Evolutionary conservation across 2,888 invertebrate species (phyloP), one percentile per base, ranked within the genome.

Genomic region (Cerceris ruficornis): DNA sequence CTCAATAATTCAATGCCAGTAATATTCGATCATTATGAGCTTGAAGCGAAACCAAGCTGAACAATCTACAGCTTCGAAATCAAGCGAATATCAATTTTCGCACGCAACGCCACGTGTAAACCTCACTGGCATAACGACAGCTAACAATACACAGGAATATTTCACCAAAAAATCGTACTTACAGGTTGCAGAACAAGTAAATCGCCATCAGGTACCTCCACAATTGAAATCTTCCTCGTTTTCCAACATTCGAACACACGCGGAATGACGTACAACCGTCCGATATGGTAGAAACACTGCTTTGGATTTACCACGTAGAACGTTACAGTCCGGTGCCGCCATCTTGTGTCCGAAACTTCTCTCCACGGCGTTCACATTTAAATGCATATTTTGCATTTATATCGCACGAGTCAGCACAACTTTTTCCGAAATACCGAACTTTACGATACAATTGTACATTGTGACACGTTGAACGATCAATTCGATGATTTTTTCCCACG

Each of bases 221-320:
- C 2, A 28, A 28, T 28, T 46, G 8, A 46, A 8, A 46, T 11
- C 46, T 11, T 46, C 11, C 1, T 46, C 11, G 11, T 11, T 11
- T 11, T 6, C 0, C 5, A 46, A 6, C 46, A 46, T 6, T 46
- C 5, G 8, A 8, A 46, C 11, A 11, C 11, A 8, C 46, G 11
- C 50, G 11, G 13, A 50, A n/a, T 5, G 0, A 5, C 1, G 50
- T 11, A n/a, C 11, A 6, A 50, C n/a, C 13, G 4, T 55, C 5
- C 54, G 7, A 13, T 9, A 4, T 0, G 9, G 6, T 46, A 9
- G 13, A 28, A 60, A 7, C n/a, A 14, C 11, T 6, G 11, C 14
- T 58, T 77, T 67, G 11, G 54, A 52, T 39, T 71, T 77, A 39
- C 65, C 66, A 71, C 77, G 60, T 50, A 11, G 14, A 6, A 46